Conservation (phyloP, 1,140 invertebrate species). For the Drosophila neocordata region DNA sequence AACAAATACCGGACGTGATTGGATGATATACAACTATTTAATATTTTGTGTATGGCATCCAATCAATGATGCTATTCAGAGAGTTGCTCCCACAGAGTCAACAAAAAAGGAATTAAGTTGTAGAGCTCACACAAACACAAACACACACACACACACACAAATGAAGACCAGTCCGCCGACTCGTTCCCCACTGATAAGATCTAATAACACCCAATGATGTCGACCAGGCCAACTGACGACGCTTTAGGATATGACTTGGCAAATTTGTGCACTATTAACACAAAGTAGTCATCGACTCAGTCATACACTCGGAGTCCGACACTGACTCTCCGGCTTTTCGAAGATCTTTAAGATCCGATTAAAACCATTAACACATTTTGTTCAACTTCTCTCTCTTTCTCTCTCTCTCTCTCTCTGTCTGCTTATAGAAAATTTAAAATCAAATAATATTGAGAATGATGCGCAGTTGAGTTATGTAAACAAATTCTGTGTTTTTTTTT, state of each 20-base stretch:
- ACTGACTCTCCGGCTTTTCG: neutral
- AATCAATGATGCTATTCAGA: conserved; percentile 74
- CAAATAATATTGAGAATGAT: conserved; percentile 60
- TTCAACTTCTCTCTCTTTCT: conserved; percentile 25
- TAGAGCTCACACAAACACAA: conserved; percentile 13
- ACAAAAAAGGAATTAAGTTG: conserved; percentile 63
- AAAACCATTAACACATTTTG: conserved; percentile 81
- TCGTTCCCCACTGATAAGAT: conserved; percentile 59
- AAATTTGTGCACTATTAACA: conserved; percentile 73
- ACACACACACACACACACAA: conserved; percentile 11
- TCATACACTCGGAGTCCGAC: neutral
- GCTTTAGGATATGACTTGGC: conserved; percentile 81
- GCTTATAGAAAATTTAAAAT: conserved; percentile 65
- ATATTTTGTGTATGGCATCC: conserved; percentile 31
- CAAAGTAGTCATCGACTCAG: conserved; percentile 29
- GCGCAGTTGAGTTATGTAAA: conserved; percentile 51
- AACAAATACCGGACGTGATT: conserved; percentile 73
- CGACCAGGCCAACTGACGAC: conserved; percentile 34
- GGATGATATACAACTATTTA: conserved; percentile 76
- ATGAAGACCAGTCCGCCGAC: conserved; percentile 26
- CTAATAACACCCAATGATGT: conserved; percentile 76
- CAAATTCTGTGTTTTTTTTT: conserved; percentile 31
- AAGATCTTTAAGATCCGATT: conserved; percentile 75
- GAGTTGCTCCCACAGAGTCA: conserved; percentile 53
- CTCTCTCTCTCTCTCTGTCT: conserved; percentile 21